Percentiles rank a stretch among this genome's conserved stretches.
phyloP scores from a whole-genome alignment of 2,888 invertebrate genomes.

The Leptinotarsa haldemani region DNA sequence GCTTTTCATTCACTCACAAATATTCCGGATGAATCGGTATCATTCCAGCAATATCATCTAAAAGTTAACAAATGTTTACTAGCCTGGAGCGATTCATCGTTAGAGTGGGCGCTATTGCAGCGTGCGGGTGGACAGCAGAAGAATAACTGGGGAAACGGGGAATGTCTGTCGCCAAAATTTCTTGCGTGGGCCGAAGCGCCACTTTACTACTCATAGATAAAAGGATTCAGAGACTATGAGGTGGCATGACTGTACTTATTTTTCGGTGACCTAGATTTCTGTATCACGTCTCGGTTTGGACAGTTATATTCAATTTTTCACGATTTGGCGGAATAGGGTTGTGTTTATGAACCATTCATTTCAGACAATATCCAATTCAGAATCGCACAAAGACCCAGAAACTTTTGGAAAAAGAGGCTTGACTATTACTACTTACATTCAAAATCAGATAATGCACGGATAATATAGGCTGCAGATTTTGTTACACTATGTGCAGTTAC shows the following conservation, averaged over 20 bases:
- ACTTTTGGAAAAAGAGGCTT: no score
- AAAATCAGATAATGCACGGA: no score
- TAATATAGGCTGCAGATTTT: no score
- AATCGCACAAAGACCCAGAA: no score
- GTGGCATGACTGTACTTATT: conserved; percentile 20
- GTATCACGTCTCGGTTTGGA: background rate
- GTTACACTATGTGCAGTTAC: no score
- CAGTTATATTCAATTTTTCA: conserved; percentile 13
- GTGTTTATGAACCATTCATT: background rate
- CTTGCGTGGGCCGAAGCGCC: conserved; percentile 33
- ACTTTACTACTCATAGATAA: conserved; percentile 21
- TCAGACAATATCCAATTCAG: background rate
- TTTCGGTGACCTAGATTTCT: conserved; percentile 11
- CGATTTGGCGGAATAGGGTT: conserved; percentile 10
- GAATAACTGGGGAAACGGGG: conserved; percentile 34
- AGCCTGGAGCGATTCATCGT: background rate
- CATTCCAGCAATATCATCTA: background rate
- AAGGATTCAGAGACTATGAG: conserved; percentile 18
- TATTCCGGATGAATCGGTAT: conserved; percentile 4
- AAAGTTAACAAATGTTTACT: conserved; percentile 16
- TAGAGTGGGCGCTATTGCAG: conserved; percentile 18
- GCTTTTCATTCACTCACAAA: background rate
- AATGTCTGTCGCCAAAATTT: conserved; percentile 40
- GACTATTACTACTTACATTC: no score
- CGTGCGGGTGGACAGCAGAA: conserved; percentile 38